Evolutionary conservation across 2,888 invertebrate genomes (phyloP).

Genomic region (Balanococcus diminutus): DNA sequence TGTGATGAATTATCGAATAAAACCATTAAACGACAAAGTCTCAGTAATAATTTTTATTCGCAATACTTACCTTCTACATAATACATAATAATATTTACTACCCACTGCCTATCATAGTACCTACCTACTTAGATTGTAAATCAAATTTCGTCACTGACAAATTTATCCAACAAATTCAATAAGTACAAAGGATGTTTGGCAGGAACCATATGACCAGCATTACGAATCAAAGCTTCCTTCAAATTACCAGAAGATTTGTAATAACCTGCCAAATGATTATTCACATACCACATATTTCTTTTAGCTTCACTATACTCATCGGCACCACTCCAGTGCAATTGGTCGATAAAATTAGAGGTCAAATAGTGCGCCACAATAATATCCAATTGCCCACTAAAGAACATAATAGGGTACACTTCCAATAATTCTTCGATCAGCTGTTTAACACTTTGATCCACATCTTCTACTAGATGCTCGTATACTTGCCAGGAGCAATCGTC

Average conservation of each 20-base stretch:
- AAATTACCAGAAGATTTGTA: conserved; percentile 74
- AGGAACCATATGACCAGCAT: conserved; percentile 83
- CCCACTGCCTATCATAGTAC: no score
- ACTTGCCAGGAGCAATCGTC: conserved; percentile 67
- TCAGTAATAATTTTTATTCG: no score
- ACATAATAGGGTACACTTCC: conserved; percentile 70
- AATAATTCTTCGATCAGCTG: conserved; percentile 73
- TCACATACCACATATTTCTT: conserved; percentile 69
- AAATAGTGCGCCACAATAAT: conserved; percentile 89
- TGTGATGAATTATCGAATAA: no score
- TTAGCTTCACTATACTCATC: conserved; percentile 69
- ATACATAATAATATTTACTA: no score
- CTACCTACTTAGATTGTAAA: no score
- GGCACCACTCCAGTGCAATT: conserved; percentile 68
- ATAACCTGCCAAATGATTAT: conserved; percentile 74
- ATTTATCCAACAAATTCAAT: conserved; percentile 71
- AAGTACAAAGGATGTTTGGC: conserved; percentile 79
- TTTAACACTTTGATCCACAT: conserved; percentile 81
- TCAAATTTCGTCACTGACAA: conserved; percentile 25
- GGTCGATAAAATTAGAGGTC: conserved; percentile 64
- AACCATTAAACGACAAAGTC: no score
- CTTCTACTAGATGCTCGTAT: conserved; percentile 72
- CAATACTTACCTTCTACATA: no score
- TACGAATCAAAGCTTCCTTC: conserved; percentile 74
- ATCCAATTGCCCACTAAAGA: conserved; percentile 90